Evolutionary conservation across 2,797 vertebrate genomes (phyloP).

Genomic region (Anguilla megastoma): DNA sequence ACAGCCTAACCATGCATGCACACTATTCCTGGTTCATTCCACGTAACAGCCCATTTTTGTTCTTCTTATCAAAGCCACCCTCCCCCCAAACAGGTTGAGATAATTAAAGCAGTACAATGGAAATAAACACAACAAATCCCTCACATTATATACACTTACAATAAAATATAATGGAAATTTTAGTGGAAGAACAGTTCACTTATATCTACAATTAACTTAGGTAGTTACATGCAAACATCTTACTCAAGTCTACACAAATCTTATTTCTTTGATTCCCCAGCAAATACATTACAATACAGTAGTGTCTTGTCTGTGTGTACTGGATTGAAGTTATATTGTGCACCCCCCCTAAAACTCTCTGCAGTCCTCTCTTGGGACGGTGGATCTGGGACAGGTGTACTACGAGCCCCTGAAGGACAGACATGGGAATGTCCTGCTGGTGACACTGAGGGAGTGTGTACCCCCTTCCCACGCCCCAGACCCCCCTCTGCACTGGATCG

Average conservation of each 20-base stretch:
- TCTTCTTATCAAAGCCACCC: not conserved
- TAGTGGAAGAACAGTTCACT: not conserved
- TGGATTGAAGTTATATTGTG: not conserved
- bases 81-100: not conserved
- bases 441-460: conserved; percentile 69
- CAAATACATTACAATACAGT: not conserved
- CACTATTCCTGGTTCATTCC: not conserved
- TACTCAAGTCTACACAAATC: not conserved
- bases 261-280: not conserved
- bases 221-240: not conserved
- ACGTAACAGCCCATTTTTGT: not conserved
- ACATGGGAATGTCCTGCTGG: conserved; percentile 74
- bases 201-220: too few species aligned
- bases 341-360: not conserved
- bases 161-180: not conserved
- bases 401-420: conserved; percentile 76
- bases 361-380: conserved; percentile 69
- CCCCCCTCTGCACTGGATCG: conserved; percentile 69
- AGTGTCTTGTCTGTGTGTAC: not conserved
- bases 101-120: not conserved
- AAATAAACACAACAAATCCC: not conserved
- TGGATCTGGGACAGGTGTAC: conserved; percentile 75
- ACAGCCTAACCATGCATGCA: too few species aligned
- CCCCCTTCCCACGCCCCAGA: conserved; percentile 53
- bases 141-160: not conserved